A percentile compares a stretch with the other conserved stretches of the same genome.
phyloP scores from a whole-genome alignment of 1,140 invertebrate genomes.

The Diprion similis region DNA sequence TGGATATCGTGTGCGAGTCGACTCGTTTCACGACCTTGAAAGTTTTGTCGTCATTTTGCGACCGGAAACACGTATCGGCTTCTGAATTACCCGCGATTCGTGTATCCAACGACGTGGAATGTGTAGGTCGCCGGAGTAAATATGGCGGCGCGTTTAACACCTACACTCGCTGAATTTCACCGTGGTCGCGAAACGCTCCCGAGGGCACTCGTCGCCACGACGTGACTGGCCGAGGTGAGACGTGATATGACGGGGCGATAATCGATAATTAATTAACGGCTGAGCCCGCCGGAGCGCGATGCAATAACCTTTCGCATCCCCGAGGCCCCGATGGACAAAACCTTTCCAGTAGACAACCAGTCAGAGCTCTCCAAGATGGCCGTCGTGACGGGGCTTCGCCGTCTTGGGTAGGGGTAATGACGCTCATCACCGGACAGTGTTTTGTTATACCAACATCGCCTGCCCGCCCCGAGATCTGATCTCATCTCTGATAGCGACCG shows the following conservation, averaged over 20 bases:
- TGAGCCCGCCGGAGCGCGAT: background rate
- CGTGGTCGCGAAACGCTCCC: background rate
- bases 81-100: no score
- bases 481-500: conserved; percentile 53
- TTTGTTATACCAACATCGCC: conserved; percentile 59
- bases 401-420: conserved; percentile 57
- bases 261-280: conserved; percentile 6
- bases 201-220: background rate
- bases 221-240: background rate
- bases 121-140: no score
- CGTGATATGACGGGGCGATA: background rate
- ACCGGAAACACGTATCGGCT: no score
- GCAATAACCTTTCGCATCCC: conserved; percentile 5
- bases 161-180: background rate
- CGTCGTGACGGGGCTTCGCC: conserved; percentile 34
- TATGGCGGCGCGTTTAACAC: background rate
- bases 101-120: no score
- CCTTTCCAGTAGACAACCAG: background rate
- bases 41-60: background rate
- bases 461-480: conserved; percentile 46
- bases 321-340: background rate
- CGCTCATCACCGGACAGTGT: conserved; percentile 60
- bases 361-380: conserved; percentile 49
- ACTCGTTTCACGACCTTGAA: background rate
- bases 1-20: background rate